These are phyloP conservation scores for Odontesthes bonariensis DNA, from an alignment of 2,113 vertebrate genomes.

Conservation along the genomic window DNA sequence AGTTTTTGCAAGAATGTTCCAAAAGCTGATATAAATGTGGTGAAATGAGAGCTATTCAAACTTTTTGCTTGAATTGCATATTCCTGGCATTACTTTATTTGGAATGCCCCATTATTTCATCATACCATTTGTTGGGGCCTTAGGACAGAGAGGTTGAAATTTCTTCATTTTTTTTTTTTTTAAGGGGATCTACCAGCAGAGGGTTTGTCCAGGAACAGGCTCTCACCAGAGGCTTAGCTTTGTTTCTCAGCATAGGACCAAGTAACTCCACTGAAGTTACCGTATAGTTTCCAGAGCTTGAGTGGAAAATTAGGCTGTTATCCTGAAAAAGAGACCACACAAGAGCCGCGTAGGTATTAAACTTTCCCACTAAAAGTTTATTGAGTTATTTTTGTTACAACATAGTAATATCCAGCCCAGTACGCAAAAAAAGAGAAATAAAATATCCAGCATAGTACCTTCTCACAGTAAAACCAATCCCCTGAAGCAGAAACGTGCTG, in stretches of 20 bases:
- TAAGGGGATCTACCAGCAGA: slow-evolving; percentile 25
- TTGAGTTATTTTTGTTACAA: slow-evolving; percentile 84
- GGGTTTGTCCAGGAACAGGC: slow-evolving; percentile 31
- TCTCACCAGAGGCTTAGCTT: slow-evolving; percentile 37
- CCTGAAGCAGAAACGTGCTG: slow-evolving; percentile 53
- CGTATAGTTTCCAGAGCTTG: slow-evolving; percentile 77
- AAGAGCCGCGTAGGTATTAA: slow-evolving; percentile 80
- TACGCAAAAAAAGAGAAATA: slow-evolving; percentile 83
- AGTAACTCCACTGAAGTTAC: slow-evolving; percentile 60
- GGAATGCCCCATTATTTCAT: not conserved
- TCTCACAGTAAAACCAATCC: slow-evolving; percentile 73
- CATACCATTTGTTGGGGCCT: not conserved
- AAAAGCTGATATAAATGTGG: not conserved
- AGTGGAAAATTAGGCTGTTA: slow-evolving; percentile 84
- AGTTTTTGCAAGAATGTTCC: not conserved
- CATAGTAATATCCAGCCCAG: slow-evolving; percentile 71
- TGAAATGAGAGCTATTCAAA: not conserved
- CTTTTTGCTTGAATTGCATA: not conserved
- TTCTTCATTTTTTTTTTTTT: not conserved
- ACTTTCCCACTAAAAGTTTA: slow-evolving; percentile 86
- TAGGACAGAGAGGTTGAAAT: not conserved
- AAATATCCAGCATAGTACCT: slow-evolving; percentile 59
- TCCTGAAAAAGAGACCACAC: slow-evolving; percentile 85
- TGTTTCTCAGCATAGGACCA: slow-evolving; percentile 28
- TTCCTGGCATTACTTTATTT: not conserved